These are phyloP conservation scores for Andrena praecox DNA, from an alignment of 2,888 invertebrate species.

Conservation along the genomic window DNA sequence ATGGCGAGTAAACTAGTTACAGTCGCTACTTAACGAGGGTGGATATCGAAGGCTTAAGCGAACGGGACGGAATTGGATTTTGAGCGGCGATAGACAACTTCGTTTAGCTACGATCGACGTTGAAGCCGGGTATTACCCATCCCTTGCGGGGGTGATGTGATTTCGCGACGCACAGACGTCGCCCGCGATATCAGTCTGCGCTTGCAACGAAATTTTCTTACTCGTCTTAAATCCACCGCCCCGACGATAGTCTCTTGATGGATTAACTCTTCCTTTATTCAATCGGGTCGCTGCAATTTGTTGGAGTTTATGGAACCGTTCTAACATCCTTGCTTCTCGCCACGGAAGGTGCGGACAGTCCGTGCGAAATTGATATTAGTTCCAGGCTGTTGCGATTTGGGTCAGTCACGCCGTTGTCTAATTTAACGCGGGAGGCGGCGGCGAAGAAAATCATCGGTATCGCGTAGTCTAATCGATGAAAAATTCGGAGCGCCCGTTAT, in stretches of 20 bases:
- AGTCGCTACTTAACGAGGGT: slow-evolving; percentile 21
- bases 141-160: not conserved
- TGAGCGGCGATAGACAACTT: slow-evolving; percentile 17
- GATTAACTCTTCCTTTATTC: too few relatives aligned
- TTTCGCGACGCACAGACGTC: too few relatives aligned
- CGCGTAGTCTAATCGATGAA: slow-evolving; percentile 31
- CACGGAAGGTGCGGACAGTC: too few relatives aligned
- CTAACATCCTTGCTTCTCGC: too few relatives aligned
- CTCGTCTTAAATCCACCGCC: too few relatives aligned
- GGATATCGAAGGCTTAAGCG: slow-evolving; percentile 23
- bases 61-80: slow-evolving; percentile 40
- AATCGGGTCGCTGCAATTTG: too few relatives aligned
- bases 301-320: too few relatives aligned
- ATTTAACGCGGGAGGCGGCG: slow-evolving; percentile 7
- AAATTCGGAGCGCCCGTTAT: slow-evolving; percentile 26
- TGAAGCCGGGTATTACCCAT: not conserved
- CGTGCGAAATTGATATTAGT: slow-evolving; percentile 21
- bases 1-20: slow-evolving; percentile 37
- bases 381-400: slow-evolving; percentile 12
- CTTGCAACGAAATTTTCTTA: too few relatives aligned
- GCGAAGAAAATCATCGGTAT: slow-evolving; percentile 7
- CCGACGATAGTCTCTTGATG: too few relatives aligned
- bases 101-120: not conserved
- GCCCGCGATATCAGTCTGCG: too few relatives aligned
- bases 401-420: slow-evolving; percentile 27